Percentiles rank a stretch among this genome's conserved stretches.
These are phyloP conservation scores for Caiman crocodilus DNA, from an alignment of 2,797 vertebrate genomes.

Conservation along the genomic window DNA sequence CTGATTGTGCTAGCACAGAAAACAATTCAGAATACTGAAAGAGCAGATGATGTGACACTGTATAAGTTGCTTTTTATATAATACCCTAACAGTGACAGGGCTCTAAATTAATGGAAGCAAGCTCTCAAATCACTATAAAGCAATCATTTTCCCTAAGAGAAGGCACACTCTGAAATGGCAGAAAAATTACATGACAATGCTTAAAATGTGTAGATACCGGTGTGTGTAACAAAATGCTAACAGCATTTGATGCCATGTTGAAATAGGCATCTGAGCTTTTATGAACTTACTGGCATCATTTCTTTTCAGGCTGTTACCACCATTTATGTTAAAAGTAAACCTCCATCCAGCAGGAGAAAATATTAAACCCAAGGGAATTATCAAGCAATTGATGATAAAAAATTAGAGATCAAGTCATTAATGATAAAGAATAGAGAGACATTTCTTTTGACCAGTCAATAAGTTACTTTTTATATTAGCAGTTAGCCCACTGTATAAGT, in stretches of 20 bases:
- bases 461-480: not conserved
- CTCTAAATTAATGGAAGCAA: not conserved
- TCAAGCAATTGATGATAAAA: slow-evolving; percentile 35
- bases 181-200: slow-evolving; percentile 28
- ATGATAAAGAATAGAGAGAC: not conserved
- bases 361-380: not conserved
- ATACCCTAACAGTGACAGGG: not conserved
- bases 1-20: not conserved
- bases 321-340: slow-evolving; percentile 43
- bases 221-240: slow-evolving; percentile 15
- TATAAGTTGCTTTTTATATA: not conserved
- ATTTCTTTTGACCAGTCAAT: not conserved
- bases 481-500: not conserved
- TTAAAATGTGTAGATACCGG: not conserved
- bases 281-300: slow-evolving; percentile 25
- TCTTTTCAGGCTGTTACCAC: slow-evolving; percentile 7
- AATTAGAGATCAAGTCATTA: slow-evolving; percentile 3
- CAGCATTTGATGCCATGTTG: not conserved
- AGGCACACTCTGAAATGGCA: not conserved
- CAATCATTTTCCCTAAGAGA: not conserved
- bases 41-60: too few species aligned
- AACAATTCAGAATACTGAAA: not conserved
- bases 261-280: not conserved
- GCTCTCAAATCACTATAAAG: not conserved
- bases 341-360: not conserved